Base-by-base conservation (phyloP, 2,888 invertebrate genomes). In the Crocallis elinguaria region DNA sequence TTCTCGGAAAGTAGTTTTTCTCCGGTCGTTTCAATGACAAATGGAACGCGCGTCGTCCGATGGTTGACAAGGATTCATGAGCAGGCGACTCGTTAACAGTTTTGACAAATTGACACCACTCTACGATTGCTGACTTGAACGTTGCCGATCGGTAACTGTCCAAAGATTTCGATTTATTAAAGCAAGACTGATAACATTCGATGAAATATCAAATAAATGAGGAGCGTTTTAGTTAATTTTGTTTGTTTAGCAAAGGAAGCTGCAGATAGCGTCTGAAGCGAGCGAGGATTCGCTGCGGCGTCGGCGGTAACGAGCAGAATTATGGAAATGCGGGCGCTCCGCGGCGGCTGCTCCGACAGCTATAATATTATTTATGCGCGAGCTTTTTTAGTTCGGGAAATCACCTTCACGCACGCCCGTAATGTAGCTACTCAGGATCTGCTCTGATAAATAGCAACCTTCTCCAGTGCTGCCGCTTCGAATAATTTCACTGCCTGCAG, bases 271-370 rank as follows among this genome's bases (percentile, higher is more conserved):
- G 79, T 77, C 75, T 57, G 69, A 62, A 61, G 63, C 52, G 60
- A 56, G 68, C 54, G 51, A 33, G 45, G 23, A 55, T 51, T 54
- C 52, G 48, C 35, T 41, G 53, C 52, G 66, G 63, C 59, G 53
- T 44, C 60, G 68, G 56, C 67, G 64, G 84, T 83, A 84, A 84
- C 83, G 82, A 85, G 79, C 74, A 64, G 76, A 84, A 85, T 87
- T 87, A 87, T 86, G 87, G 79, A 80, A 87, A 87, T 86, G 74
- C 63, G 72, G 51, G 61, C 65, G 66, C 60, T 66, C 58, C 62
- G 66, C 66, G 57, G 44, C 65, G 55, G 62, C 64, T 60, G 62
- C 62, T 61, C 64, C 51, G 41, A 49, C 45, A 48, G 32, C 61
- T 63, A 48, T 63, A 60, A 66, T 73, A 73, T 72, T 73, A 75